These are phyloP conservation scores for Pseudorectes ferrugineus DNA, from an alignment of 2,113 vertebrate species.

Conservation along the genomic window DNA sequence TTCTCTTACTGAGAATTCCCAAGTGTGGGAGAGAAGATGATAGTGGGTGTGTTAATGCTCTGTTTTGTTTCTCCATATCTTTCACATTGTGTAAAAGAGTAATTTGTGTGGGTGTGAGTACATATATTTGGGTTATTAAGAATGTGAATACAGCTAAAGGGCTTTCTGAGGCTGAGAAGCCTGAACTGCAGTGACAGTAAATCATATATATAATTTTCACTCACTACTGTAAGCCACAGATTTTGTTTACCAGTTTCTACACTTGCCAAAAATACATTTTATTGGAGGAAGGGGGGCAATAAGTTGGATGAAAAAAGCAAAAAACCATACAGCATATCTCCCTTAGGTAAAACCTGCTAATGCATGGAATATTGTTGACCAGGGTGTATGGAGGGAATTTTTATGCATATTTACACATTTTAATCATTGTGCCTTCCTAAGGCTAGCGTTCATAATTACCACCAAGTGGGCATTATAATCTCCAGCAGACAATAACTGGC, in stretches of 20 bases:
- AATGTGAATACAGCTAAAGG: not conserved
- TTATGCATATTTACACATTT: not conserved
- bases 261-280: not conserved
- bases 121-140: not conserved
- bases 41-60: not conserved
- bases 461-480: not conserved
- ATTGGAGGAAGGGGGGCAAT: not conserved
- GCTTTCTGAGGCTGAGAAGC: not conserved
- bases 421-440: not conserved
- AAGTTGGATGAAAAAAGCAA: accelerated
- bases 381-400: not conserved
- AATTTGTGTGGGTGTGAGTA: not conserved
- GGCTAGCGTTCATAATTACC: not conserved
- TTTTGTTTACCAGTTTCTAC: not conserved
- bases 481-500: not conserved
- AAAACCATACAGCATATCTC: not conserved
- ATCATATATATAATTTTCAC: not conserved
- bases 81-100: not conserved
- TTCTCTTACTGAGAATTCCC: not conserved
- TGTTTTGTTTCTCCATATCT: not conserved
- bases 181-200: not conserved
- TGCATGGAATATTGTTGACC: not conserved
- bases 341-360: not conserved
- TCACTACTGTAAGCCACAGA: not conserved
- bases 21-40: not conserved